Evolutionary conservation across 1,140 invertebrate species (phyloP), one percentile per base, ranked within the genome.

Genomic region (Lycorma delicatula): DNA sequence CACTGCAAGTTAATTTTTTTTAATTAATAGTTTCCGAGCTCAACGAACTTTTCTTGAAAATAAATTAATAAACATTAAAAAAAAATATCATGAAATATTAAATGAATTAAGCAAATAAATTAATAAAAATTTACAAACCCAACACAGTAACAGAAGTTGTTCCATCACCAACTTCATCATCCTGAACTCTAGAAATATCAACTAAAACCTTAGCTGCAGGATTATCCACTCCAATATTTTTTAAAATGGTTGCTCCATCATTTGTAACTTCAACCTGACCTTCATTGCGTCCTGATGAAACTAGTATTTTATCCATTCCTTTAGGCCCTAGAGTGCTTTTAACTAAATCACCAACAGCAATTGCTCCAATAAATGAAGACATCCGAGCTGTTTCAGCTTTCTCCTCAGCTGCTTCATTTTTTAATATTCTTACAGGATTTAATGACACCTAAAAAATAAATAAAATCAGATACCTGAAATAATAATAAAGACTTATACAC

Each of bases 291-390:
- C 91, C 86, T 64, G 81, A 79, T 41, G 89, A 83, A n/a, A 96
- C 84, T 9, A 99, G 75, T 67, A 99, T 98, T 79, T 99, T 99
- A 72, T 99, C 97, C 97, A 99, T 99, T 70, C 97, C 97, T 77
- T 99, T 99, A n/a, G 97, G 97, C n/a, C 97, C 97, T 12, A 99
- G 77, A 12, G 97, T 99, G 57, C 91, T 95, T 73, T 98, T 99
- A 0, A 99, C 90, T 48, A 99, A 77, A 75, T 99, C 97, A 16
- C 97, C 97, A 69, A 99, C 96, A 5, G 95, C 93, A 69, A 97
- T 98, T 22, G 95, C 97, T 44, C 97, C 97, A 65, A 98, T 87
- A 72, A 99, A 99, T 66, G 91, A 93, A 34, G 94, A 98, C 74
- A 99, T 74, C 52, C 94, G 84, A 63, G 94, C 94, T 67, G 88